Evolutionary conservation across 2,113 vertebrate genomes (phyloP).

Genomic region (Ceratotherium simum): DNA sequence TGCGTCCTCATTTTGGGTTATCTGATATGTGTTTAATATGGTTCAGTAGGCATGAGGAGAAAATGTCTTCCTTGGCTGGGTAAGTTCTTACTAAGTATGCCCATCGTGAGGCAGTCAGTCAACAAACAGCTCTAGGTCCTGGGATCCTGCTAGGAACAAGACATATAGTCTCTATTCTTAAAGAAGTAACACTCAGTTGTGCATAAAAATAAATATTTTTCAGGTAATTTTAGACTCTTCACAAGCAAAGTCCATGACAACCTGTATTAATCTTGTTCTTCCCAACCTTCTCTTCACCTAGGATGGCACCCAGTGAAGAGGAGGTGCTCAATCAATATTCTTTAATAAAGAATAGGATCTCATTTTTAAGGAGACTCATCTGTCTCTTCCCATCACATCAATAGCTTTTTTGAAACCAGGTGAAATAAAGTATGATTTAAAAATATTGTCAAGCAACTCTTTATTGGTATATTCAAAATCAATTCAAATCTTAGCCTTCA

Average conservation of each 20-base stretch:
- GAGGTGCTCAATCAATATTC: no score
- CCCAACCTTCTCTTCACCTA: rapidly evolving
- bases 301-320: no score
- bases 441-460: background rate
- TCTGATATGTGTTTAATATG: no score
- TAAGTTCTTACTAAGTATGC: background rate
- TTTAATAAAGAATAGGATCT: background rate
- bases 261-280: background rate
- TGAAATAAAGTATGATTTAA: background rate
- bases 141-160: background rate
- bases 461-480: background rate
- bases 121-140: background rate
- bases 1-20: background rate
- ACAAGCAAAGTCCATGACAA: background rate
- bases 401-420: background rate
- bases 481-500: background rate
- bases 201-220: background rate
- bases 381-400: background rate
- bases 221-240: background rate
- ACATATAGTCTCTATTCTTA: background rate
- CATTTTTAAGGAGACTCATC: background rate
- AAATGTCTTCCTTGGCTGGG: background rate
- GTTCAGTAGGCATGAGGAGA: background rate
- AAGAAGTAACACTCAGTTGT: background rate
- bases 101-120: background rate